phyloP scores from a whole-genome alignment of 2,113 vertebrate species.

The Taxidea taxus region DNA sequence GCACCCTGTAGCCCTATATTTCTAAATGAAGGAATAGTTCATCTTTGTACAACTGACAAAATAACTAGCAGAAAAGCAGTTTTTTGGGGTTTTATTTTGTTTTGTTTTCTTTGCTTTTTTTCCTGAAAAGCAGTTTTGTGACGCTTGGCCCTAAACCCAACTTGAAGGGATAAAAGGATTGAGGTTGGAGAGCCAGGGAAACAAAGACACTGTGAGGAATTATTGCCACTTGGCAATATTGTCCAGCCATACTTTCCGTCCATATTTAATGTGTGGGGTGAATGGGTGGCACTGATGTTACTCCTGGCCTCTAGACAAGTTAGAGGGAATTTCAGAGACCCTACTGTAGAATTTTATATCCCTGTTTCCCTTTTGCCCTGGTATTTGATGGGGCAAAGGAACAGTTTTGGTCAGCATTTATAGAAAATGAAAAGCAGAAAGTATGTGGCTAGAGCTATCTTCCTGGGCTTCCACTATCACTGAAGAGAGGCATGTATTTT shows the following conservation, averaged over 20 bases:
- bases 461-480: not conserved
- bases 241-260: not conserved
- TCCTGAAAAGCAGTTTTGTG: not conserved
- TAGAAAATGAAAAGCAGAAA: not conserved
- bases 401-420: not conserved
- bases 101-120: too few relatives aligned
- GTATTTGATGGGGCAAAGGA: not conserved
- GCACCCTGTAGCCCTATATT: too few relatives aligned
- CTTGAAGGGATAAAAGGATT: too few relatives aligned
- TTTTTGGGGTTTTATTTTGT: not conserved
- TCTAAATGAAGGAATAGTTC: not conserved
- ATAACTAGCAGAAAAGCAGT: not conserved
- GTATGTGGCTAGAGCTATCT: not conserved
- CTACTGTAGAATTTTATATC: accelerated
- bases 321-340: not conserved
- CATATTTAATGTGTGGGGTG: not conserved
- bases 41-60: not conserved
- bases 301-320: not conserved
- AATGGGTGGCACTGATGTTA: too few relatives aligned
- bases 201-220: not conserved
- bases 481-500: not conserved
- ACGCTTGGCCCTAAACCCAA: too few relatives aligned
- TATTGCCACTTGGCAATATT: not conserved
- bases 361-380: too few relatives aligned
- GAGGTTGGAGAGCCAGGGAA: not conserved